phyloP scores from a whole-genome alignment of 2,113 vertebrate genomes.

The Elaphurus davidianus region DNA sequence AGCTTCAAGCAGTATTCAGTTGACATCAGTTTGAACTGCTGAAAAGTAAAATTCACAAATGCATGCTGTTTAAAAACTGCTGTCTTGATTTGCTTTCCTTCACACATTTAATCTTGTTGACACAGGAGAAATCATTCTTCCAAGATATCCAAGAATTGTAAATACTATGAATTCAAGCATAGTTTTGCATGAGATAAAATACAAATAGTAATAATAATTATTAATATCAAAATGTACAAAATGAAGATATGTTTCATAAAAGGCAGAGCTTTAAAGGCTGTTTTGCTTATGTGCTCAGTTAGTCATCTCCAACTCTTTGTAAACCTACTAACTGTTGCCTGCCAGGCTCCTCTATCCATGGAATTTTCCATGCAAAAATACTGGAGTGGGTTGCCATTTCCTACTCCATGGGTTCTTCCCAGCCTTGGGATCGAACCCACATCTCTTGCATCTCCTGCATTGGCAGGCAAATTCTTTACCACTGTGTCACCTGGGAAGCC shows the following conservation, averaged over 20 bases:
- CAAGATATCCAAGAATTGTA: not conserved
- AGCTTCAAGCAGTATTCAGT: not conserved
- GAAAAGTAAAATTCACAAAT: not conserved
- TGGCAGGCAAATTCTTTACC: not conserved
- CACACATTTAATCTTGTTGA: not conserved
- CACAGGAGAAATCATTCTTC: not conserved
- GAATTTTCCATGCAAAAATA: not conserved
- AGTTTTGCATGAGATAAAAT: not conserved
- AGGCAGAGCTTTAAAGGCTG: not conserved
- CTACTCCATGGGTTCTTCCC: not conserved
- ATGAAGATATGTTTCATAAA: not conserved
- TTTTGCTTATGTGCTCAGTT: not conserved
- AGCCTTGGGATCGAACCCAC: fast-evolving
- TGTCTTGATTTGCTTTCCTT: not conserved
- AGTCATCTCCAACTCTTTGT: not conserved
- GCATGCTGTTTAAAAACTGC: not conserved
- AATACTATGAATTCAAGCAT: not conserved
- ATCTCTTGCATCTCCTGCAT: not conserved
- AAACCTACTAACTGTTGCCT: not conserved
- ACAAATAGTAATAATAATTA: not conserved
- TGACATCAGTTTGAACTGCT: not conserved
- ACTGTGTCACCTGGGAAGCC: not conserved
- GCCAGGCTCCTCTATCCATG: not conserved
- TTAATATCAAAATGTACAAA: not conserved
- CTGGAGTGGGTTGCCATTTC: not conserved